Conservation (phyloP, 2,888 invertebrate species). For the Ctenicera cuprea region DNA sequence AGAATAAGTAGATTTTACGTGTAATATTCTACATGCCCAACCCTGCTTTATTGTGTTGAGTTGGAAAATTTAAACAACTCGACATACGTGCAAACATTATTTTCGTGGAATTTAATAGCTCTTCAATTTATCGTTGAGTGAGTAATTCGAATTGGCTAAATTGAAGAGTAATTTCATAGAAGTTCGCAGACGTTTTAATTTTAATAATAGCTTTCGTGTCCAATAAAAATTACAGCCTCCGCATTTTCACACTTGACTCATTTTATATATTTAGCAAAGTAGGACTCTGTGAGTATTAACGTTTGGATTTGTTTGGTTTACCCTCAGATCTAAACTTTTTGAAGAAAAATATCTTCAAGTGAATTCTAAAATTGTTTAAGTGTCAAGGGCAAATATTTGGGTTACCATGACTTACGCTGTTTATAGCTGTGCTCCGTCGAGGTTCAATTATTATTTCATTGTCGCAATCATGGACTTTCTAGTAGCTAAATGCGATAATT, state of each 20-base stretch:
- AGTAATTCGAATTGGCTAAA: neutral
- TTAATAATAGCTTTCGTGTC: neutral
- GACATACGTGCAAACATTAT: neutral
- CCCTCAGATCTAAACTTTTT: neutral
- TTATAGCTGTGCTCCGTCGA: constrained; percentile 1
- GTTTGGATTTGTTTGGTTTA: neutral
- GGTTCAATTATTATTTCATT: constrained; percentile 19
- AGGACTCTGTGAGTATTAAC: neutral
- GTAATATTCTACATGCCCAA: too few species aligned
- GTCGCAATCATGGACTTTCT: constrained; percentile 9
- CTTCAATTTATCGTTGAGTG: neutral
- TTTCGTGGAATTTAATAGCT: too few species aligned
- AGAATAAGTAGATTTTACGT: too few species aligned
- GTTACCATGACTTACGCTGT: constrained; percentile 17
- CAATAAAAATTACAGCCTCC: neutral
- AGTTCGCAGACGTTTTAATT: too few species aligned
- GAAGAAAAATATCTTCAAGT: neutral
- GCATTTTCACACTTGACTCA: neutral
- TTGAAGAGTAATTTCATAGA: neutral
- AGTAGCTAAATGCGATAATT: neutral
- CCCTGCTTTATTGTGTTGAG: too few species aligned
- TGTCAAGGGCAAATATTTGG: constrained; percentile 36
- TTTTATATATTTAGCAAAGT: too few species aligned
- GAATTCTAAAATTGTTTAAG: constrained; percentile 29
- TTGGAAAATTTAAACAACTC: neutral